These are phyloP conservation scores for Psix sp. DNA, from an alignment of 1,140 invertebrate genomes.

Conservation along the genomic window DNA sequence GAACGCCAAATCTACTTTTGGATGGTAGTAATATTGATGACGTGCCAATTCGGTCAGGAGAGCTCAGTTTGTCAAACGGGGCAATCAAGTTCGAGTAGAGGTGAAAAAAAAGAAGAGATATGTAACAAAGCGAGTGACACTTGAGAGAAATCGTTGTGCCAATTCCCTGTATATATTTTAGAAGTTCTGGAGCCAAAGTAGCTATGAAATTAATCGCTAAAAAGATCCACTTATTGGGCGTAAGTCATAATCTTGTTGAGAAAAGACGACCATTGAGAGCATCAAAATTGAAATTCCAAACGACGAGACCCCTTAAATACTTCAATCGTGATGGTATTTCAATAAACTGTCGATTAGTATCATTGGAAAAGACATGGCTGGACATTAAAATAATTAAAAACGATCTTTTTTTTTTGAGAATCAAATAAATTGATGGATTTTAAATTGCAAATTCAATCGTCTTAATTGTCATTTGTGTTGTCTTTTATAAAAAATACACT, in stretches of 20 bases:
- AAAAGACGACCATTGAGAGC: conserved; percentile 44
- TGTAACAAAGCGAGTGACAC: too few species aligned
- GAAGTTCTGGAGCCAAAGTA: background rate
- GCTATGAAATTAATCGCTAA: conserved; percentile 14
- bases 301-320: conserved; percentile 49
- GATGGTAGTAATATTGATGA: background rate
- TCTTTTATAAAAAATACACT: too few species aligned
- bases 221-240: conserved; percentile 31
- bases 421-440: too few species aligned
- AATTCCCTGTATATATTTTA: background rate
- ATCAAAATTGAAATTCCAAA: conserved; percentile 58
- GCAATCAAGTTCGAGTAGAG: background rate
- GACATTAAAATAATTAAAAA: conserved; percentile 25
- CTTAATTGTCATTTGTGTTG: too few species aligned
- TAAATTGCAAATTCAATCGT: too few species aligned
- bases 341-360: conserved; percentile 35
- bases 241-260: conserved; percentile 30
- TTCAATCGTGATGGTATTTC: conserved; percentile 56
- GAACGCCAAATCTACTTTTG: conserved; percentile 7
- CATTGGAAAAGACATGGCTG: conserved; percentile 1
- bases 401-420: background rate
- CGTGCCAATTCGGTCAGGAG: background rate
- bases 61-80: background rate
- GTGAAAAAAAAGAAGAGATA: too few species aligned
- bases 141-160: too few species aligned